phyloP scores from a whole-genome alignment of 2,888 invertebrate genomes.

The Hanleya hanleyi region DNA sequence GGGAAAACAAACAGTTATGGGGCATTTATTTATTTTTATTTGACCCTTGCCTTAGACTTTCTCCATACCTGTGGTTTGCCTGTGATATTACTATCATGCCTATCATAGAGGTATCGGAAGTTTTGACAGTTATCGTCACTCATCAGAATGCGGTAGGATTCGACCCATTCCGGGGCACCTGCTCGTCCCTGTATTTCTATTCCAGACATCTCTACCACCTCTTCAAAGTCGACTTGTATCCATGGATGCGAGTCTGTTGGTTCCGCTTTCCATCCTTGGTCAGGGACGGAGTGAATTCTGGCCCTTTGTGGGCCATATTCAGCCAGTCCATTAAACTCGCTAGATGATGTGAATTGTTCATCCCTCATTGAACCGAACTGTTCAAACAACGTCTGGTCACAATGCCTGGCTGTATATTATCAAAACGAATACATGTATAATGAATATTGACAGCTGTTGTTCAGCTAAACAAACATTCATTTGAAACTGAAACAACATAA shows the following conservation, averaged over 20 bases:
- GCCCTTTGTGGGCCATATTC: slow-evolving; percentile 8
- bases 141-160: neutral
- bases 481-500: no score
- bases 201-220: neutral
- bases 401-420: no score
- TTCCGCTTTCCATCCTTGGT: slow-evolving; percentile 11
- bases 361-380: neutral
- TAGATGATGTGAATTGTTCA: slow-evolving; percentile 71
- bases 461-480: no score
- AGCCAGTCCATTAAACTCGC: neutral
- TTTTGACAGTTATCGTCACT: slow-evolving; percentile 1
- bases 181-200: neutral
- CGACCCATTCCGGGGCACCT: neutral
- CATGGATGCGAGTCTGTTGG: neutral
- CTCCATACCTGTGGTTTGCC: no score
- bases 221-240: slow-evolving; percentile 9
- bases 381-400: neutral
- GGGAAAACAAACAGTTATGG: no score
- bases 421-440: no score
- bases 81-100: no score
- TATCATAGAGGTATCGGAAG: neutral
- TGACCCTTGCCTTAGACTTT: no score
- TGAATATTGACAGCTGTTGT: no score
- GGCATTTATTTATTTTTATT: no score
- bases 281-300: neutral